Base-by-base conservation (phyloP, 2,113 vertebrate species). In the Montifringilla adamsi region DNA sequence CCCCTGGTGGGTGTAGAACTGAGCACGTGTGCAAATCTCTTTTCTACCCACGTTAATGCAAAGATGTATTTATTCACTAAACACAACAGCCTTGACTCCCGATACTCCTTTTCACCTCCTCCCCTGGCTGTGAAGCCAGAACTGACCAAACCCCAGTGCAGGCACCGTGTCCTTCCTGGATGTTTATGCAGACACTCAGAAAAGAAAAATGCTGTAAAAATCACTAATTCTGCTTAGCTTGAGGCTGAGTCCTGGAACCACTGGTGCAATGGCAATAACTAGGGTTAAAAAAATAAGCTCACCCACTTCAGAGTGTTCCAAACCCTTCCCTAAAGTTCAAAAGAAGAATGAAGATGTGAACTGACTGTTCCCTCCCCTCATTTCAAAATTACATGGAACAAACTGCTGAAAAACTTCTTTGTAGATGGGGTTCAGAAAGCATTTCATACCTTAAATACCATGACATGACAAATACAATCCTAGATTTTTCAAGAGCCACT, bases 371-470 rank as follows among this genome's bases (percentile, higher is more conserved):
- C 35, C 17, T 76, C 46, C n/a, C 56, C 67, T 90, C 26, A 59
- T 44, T 59, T 59, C 64, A 27, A 83, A 83, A 89, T 74, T 55
- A 67, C 63, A 74, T 24, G 24, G 46, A 90, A 60, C 43, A 41
- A 69, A 58, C 21, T 68, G 30, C 64, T 56, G 35, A 55, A 44
- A 90, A 88, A 35, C 18, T 89, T 63, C 50, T 75, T 46, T 44
- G 28, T 39, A 90, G 50, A 58, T 28, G 8, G 13, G 14, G 56
- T 58, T 84, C 50, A 89, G 77, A 75, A 44, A 80, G 30, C 20
- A 72, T 72, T 84, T 82, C 68, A 23, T 84, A 82, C 23, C 81
- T 95, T 53, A 75, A 94, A 89, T 76, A 75, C 76, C 80, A 49
- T 19, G 43, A 92, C 49, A 30, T 64, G 63, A 89, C 89, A 94